Evolutionary conservation across 1,140 invertebrate genomes (phyloP).

Genomic region (Heterodera schachtii): DNA sequence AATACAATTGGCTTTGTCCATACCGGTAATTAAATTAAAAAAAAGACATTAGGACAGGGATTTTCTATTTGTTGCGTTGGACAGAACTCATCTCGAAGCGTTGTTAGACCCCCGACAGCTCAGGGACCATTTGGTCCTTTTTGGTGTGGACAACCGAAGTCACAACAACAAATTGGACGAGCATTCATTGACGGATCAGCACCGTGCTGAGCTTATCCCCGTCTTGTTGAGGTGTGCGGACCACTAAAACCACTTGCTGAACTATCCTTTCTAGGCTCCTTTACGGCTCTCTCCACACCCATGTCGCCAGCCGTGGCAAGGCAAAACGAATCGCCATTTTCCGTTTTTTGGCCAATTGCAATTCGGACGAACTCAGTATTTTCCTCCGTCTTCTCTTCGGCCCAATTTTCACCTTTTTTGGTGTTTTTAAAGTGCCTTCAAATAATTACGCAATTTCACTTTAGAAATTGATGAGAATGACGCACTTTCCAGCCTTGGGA

Average conservation of each 20-base stretch:
- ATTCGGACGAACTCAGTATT: constrained; percentile 20
- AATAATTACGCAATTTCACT: neutral
- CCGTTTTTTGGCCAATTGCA: constrained; percentile 32
- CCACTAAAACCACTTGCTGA: no score
- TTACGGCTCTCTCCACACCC: constrained; percentile 32
- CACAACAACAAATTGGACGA: constrained; percentile 5
- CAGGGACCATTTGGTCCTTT: constrained; percentile 29
- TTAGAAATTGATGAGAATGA: constrained; percentile 10
- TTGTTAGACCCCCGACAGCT: constrained; percentile 14
- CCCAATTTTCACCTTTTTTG: constrained; percentile 18
- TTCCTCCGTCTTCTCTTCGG: constrained; percentile 29
- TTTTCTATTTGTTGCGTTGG: neutral
- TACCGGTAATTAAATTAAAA: constrained; percentile 4
- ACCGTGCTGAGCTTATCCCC: constrained; percentile 30
- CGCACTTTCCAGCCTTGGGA: neutral
- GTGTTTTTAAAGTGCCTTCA: neutral
- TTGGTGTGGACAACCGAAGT: constrained; percentile 28
- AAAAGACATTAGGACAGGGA: neutral
- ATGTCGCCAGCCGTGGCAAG: constrained; percentile 22
- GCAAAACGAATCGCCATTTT: constrained; percentile 26
- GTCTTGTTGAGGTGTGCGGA: constrained; percentile 17
- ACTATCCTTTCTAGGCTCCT: constrained; percentile 12
- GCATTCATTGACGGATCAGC: constrained; percentile 14
- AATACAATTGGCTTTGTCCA: constrained; percentile 33
- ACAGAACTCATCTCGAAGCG: constrained; percentile 8